Evolutionary conservation across 2,113 vertebrate species (phyloP).

Genomic region (Melanostigma gelatinosum): DNA sequence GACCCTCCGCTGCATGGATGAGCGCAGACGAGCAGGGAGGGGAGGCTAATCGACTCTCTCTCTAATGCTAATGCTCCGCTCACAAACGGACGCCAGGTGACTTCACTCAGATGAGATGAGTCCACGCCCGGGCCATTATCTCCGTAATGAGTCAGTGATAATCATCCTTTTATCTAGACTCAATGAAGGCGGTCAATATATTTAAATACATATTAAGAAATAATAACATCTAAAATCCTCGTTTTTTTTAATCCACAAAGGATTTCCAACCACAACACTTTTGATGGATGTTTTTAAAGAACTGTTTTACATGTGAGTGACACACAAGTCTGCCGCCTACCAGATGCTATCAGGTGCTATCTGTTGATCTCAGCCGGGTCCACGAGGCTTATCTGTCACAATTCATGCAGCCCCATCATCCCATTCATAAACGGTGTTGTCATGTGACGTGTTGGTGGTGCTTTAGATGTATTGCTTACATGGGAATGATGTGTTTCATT

Average conservation of each 20-base stretch:
- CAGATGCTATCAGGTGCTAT: slow-evolving; percentile 50
- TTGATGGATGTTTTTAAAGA: not conserved
- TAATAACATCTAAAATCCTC: not conserved
- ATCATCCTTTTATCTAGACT: slow-evolving; percentile 10
- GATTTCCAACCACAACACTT: not conserved
- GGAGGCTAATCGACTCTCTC: slow-evolving; percentile 53
- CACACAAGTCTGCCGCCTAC: slow-evolving; percentile 24
- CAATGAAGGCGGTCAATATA: not conserved
- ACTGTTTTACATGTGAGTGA: slow-evolving; percentile 13
- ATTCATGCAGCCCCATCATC: slow-evolving; percentile 46
- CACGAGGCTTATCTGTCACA: slow-evolving; percentile 49
- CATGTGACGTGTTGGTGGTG: slow-evolving; percentile 2
- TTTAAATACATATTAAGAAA: not conserved
- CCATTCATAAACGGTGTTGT: slow-evolving; percentile 46
- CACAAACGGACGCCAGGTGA: slow-evolving; percentile 54
- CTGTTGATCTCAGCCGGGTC: slow-evolving; percentile 46
- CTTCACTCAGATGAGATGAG: slow-evolving; percentile 55
- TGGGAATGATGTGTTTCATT: slow-evolving; percentile 7
- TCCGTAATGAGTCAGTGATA: slow-evolving; percentile 36
- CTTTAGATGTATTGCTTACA: slow-evolving; percentile 13
- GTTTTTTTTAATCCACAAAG: slow-evolving; percentile 4
- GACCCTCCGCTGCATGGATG: slow-evolving; percentile 19
- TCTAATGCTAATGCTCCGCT: slow-evolving; percentile 64
- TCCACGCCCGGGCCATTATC: slow-evolving; percentile 47
- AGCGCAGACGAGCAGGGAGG: not conserved